Evolutionary conservation across 2,888 invertebrate genomes (phyloP).

Genomic region (Coenonympha arcania): DNA sequence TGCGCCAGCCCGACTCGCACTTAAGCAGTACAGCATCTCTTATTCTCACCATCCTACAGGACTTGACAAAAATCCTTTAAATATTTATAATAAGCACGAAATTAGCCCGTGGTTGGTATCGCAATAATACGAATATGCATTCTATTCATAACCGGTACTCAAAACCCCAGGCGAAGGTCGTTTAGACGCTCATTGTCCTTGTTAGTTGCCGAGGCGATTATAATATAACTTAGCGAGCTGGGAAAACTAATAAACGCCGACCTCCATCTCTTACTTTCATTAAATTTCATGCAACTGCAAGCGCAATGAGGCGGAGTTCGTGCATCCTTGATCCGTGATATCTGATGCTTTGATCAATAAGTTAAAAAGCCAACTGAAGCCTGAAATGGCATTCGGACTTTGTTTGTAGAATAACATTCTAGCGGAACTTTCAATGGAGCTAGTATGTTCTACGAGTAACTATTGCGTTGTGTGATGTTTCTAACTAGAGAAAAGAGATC

Average conservation of each 20-base stretch:
- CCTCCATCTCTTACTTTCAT: conserved; percentile 17
- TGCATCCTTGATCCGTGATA: conserved; percentile 1
- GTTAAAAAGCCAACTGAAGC: too few relatives aligned
- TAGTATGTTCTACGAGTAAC: too few relatives aligned
- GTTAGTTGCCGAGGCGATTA: conserved; percentile 13
- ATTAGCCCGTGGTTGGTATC: neutral
- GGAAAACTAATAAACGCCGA: conserved; percentile 18
- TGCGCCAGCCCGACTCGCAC: too few relatives aligned
- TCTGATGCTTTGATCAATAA: too few relatives aligned
- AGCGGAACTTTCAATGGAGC: too few relatives aligned
- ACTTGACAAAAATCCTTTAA: too few relatives aligned
- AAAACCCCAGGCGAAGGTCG: conserved; percentile 7
- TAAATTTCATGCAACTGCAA: conserved; percentile 16
- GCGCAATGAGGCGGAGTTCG: conserved; percentile 3
- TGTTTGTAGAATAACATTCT: too few relatives aligned
- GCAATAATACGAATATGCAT: neutral
- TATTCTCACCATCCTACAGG: too few relatives aligned
- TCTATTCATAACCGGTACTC: conserved; percentile 2
- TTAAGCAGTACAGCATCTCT: too few relatives aligned
- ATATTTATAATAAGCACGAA: neutral
- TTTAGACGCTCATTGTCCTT: conserved; percentile 9
- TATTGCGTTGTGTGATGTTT: too few relatives aligned
- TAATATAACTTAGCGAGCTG: conserved; percentile 4
- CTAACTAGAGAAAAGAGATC: too few relatives aligned
- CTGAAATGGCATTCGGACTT: too few relatives aligned